These are phyloP conservation scores for Drosophila burlai DNA, from an alignment of 1,140 invertebrate genomes.

Conservation along the genomic window DNA sequence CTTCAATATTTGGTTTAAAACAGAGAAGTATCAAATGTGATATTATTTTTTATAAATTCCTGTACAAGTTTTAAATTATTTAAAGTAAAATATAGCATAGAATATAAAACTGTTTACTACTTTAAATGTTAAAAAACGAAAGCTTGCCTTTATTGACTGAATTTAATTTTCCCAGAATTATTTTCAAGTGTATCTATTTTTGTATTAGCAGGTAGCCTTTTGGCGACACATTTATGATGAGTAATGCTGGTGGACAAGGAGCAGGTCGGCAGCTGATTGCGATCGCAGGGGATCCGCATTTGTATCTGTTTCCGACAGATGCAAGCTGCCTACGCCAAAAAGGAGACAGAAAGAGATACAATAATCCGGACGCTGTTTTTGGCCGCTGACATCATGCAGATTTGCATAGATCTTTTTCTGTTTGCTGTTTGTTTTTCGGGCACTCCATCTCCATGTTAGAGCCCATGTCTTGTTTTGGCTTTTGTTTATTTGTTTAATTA, in stretches of 20 bases:
- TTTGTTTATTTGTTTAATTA: slow-evolving; percentile 78
- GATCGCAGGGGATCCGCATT: slow-evolving; percentile 46
- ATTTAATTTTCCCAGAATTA: not conserved
- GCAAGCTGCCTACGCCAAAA: slow-evolving; percentile 41
- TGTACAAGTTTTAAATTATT: not conserved
- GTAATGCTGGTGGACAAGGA: slow-evolving; percentile 61
- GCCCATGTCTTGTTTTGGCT: slow-evolving; percentile 50
- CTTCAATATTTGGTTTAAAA: not conserved
- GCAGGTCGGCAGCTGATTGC: slow-evolving; percentile 54
- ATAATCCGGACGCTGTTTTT: slow-evolving; percentile 52
- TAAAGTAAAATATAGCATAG: no score
- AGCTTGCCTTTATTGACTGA: not conserved
- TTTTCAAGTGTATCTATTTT: slow-evolving; percentile 9
- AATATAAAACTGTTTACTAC: no score
- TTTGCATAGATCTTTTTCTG: slow-evolving; percentile 64
- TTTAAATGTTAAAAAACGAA: no score
- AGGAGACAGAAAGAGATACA: slow-evolving; percentile 13
- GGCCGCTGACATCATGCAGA: slow-evolving; percentile 73
- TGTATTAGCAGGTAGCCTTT: slow-evolving; percentile 31
- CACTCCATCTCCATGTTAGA: slow-evolving; percentile 37
- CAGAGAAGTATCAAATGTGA: no score
- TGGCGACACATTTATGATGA: slow-evolving; percentile 72
- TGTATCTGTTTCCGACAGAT: slow-evolving; percentile 52
- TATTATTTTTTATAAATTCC: not conserved
- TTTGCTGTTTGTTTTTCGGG: slow-evolving; percentile 16